These are phyloP conservation scores for Diadema setosum DNA, from an alignment of 35 echinoderm and acorn worm species.

Conservation along the genomic window DNA sequence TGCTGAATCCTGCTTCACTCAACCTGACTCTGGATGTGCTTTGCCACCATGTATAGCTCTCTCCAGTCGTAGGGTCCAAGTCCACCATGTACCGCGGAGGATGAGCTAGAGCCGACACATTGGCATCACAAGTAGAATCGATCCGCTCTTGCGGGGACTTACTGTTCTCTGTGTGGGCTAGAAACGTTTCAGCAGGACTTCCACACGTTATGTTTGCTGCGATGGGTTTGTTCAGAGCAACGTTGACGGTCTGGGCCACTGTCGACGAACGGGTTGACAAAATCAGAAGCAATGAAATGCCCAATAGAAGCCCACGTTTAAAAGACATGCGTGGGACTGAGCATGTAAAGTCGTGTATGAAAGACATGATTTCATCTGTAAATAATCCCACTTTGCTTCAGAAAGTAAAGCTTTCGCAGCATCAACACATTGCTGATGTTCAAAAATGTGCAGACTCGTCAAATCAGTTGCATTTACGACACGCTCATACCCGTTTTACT, in stretches of 20 bases:
- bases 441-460: neutral
- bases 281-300: no score
- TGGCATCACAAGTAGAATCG: constrained; percentile 54
- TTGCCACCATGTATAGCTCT: constrained; percentile 96
- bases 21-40: constrained; percentile 76
- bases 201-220: constrained; percentile 32
- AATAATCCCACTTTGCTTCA: neutral
- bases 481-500: neutral
- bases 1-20: neutral
- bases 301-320: neutral
- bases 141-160: constrained; percentile 35
- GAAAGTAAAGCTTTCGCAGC: no score
- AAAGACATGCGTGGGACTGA: neutral
- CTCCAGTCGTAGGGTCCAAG: constrained; percentile 36
- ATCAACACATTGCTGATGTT: neutral
- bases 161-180: neutral
- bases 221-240: constrained; percentile 48
- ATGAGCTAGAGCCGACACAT: constrained; percentile 57
- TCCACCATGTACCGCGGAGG: constrained; percentile 80
- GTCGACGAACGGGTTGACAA: neutral
- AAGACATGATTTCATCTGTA: neutral
- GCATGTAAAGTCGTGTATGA: neutral
- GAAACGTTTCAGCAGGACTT: constrained; percentile 9
- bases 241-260: constrained; percentile 2
- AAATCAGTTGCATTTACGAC: neutral